Evolutionary conservation across 37 sponge, comb jelly and placozoan genomes (phyloP), one percentile per base, ranked within the genome.

Genomic region (Bolinopsis microptera): DNA sequence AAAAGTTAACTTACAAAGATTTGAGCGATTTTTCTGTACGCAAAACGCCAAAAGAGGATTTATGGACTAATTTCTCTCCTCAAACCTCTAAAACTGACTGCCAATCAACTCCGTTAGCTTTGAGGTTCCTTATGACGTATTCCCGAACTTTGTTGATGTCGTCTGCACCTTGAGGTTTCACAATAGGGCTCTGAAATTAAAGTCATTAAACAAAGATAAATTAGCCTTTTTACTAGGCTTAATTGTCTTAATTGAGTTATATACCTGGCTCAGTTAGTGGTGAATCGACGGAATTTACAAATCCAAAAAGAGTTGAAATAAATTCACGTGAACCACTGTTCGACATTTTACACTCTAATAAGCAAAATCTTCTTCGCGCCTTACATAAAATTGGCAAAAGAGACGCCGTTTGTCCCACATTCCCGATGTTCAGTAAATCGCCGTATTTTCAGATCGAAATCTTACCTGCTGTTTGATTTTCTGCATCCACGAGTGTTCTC

Each of bases 401-500:
- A 34, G 34, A 34, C 80, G 80, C 80, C 27, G 80, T 1, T 0
- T 34, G 80, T 77, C 80, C 80, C 80, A 31, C 1, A 2, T 77
- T 35, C 74, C 3, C 74, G 74, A 21, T 67, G 68, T 13, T 67
- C 18, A 3, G 18, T 23, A 72, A 72, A n/a, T 72, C 30, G 30
- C 3, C 26, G 31, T 23, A 21, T 23, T 72, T 72, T 3, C 74
- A n/a, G 18, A 30, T 5, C 18, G 26, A 24, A 72, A 24, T 72
- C 74, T 35, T 77, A 77, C 80, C 80, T 77, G 27, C 80, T 77
- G 80, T 34, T 34, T 32, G 80, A 77, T 69, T 23, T 38, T 93
- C 30, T 93, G 23, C 74, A 93, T 93, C 93, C 76, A 93, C 39
- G 75, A 69, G n/a, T 93, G 93, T 93, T 93, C 41, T n/a, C 93